phyloP scores from a whole-genome alignment of 2,888 invertebrate genomes.

The Dysmachus trigonus region DNA sequence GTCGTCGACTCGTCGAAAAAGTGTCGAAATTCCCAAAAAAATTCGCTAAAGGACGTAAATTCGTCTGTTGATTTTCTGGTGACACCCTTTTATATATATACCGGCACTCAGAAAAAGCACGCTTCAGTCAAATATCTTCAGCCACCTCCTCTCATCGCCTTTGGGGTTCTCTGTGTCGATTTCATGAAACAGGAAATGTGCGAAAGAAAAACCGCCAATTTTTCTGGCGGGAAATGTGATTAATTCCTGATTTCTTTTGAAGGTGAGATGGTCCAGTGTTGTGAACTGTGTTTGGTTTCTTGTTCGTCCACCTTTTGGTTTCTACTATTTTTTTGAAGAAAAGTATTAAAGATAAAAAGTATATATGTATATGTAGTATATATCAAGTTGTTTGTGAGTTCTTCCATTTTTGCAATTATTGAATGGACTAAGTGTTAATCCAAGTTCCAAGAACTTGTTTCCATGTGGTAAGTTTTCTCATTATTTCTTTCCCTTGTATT shows the following conservation, averaged over 20 bases:
- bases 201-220: conserved; percentile 41
- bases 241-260: conserved; percentile 34
- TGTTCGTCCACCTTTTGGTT: background rate
- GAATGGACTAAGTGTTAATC: background rate
- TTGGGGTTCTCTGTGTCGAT: background rate
- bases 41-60: conserved; percentile 22
- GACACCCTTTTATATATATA: conserved; percentile 1
- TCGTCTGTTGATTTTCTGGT: background rate
- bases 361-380: too few relatives aligned
- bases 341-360: background rate
- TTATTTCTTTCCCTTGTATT: background rate
- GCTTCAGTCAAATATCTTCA: background rate
- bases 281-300: conserved; percentile 15
- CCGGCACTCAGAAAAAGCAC: conserved; percentile 6
- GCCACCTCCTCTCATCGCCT: background rate
- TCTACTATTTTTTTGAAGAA: background rate
- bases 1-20: background rate
- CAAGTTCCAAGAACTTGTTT: background rate
- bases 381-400: background rate
- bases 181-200: conserved; percentile 35
- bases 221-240: conserved; percentile 41
- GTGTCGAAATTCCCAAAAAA: background rate
- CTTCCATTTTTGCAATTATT: background rate
- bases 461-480: background rate
- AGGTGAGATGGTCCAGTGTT: conserved; percentile 17